Evolutionary conservation across 1,140 invertebrate species (phyloP).

Genomic region (Kradibia gibbosae): DNA sequence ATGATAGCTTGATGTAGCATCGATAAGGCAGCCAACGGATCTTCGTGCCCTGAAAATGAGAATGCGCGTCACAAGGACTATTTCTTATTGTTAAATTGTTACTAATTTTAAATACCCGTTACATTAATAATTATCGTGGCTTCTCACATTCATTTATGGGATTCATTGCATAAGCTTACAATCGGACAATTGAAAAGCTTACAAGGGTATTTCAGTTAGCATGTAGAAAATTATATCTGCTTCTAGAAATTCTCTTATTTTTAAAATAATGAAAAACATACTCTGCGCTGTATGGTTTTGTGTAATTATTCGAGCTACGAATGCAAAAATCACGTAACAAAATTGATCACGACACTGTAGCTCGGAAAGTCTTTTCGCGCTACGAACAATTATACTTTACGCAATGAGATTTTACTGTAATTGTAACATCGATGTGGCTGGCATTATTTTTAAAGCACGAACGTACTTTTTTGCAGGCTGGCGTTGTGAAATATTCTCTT

Average conservation of each 20-base stretch:
- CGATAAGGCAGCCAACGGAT: too few relatives aligned
- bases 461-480: too few relatives aligned
- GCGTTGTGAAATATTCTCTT: too few relatives aligned
- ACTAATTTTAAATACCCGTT: neutral
- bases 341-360: too few relatives aligned
- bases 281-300: neutral
- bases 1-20: too few relatives aligned
- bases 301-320: too few relatives aligned
- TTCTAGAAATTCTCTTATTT: neutral
- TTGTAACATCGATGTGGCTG: too few relatives aligned
- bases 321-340: too few relatives aligned
- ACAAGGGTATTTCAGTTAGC: neutral
- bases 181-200: neutral
- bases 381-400: too few relatives aligned
- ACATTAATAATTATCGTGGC: neutral
- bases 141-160: conserved; percentile 4
- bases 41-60: neutral
- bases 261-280: neutral
- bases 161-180: neutral
- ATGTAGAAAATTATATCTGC: neutral
- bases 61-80: neutral
- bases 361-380: too few relatives aligned
- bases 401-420: too few relatives aligned
- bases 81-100: neutral
- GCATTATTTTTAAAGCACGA: too few relatives aligned